A percentile compares a stretch with the other conserved stretches of the same genome.
phyloP scores from a whole-genome alignment of 1,140 invertebrate genomes.

The Caenorhabditis remanei region DNA sequence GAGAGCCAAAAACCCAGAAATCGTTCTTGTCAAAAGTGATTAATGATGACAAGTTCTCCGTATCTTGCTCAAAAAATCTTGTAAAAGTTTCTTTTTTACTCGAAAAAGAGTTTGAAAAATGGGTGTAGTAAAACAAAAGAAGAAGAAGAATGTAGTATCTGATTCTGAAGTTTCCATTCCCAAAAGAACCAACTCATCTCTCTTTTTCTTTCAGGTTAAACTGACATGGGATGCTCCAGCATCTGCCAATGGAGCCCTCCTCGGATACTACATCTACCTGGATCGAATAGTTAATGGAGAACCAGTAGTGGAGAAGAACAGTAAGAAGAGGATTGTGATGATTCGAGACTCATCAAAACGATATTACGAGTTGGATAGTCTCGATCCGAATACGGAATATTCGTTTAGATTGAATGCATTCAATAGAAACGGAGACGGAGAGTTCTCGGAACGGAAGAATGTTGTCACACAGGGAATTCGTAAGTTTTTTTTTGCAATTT shows the following conservation, averaged over 20 bases:
- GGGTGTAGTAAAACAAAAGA: neutral
- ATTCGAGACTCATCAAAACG: conserved; percentile 12
- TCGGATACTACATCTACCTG: conserved; percentile 75
- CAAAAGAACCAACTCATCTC: neutral
- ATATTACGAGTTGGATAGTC: conserved; percentile 86
- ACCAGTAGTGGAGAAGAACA: conserved; percentile 62
- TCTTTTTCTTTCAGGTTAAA: conserved; percentile 65
- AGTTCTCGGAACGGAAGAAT: conserved; percentile 67
- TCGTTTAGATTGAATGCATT: conserved; percentile 91
- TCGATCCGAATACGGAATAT: conserved; percentile 96
- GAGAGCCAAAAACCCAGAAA: neutral
- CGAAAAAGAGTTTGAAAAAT: conserved; percentile 4
- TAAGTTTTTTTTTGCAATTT: conserved; percentile 63
- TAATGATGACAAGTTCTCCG: conserved; percentile 15
- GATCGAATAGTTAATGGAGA: conserved; percentile 72
- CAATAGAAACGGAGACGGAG: conserved; percentile 79
- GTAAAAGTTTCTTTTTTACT: neutral
- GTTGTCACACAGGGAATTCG: conserved; percentile 76
- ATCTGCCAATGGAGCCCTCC: conserved; percentile 66
- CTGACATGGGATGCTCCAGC: conserved; percentile 74
- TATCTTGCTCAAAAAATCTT: conserved; percentile 23
- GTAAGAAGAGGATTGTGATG: conserved; percentile 52
- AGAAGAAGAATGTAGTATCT: neutral
- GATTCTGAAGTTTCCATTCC: neutral
- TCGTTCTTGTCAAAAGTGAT: neutral